Conservation (phyloP, 2,888 invertebrate species). For the Tineola bisselliella region DNA sequence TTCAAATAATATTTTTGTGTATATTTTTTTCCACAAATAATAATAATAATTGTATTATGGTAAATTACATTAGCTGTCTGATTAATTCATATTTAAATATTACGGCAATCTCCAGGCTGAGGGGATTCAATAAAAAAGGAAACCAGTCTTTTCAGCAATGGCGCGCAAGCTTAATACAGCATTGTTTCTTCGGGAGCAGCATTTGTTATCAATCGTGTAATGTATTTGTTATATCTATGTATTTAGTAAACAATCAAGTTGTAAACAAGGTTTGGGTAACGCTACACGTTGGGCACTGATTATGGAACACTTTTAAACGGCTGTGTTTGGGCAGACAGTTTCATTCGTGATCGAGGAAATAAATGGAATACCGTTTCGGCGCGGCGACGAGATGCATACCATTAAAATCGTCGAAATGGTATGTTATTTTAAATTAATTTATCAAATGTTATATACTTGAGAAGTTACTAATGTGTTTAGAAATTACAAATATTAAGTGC, state of each 20-base stretch:
- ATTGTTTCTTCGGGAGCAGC: background rate
- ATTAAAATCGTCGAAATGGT: background rate
- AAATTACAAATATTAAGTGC: too few species aligned
- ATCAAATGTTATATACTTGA: too few species aligned
- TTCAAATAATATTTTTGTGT: too few species aligned
- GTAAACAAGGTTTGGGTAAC: slow-evolving; percentile 54
- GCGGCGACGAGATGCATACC: background rate
- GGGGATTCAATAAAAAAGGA: too few species aligned
- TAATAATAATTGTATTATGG: too few species aligned
- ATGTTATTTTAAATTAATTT: background rate
- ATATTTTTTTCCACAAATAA: too few species aligned
- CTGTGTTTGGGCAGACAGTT: slow-evolving; percentile 21
- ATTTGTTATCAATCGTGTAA: slow-evolving; percentile 30
- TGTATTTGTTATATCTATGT: slow-evolving; percentile 18
- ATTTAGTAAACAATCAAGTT: slow-evolving; percentile 52
- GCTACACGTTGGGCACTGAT: background rate
- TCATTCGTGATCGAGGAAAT: slow-evolving; percentile 40
- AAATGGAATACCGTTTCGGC: background rate
- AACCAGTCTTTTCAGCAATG: background rate
- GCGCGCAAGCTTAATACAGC: background rate
- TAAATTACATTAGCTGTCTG: too few species aligned
- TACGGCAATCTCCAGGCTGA: too few species aligned
- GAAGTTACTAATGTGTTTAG: too few species aligned
- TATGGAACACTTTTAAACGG: slow-evolving; percentile 52
- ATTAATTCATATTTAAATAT: too few species aligned